Evolutionary conservation across 2,797 vertebrate species (phyloP).

Genomic region (Pantherophis vulpinus): DNA sequence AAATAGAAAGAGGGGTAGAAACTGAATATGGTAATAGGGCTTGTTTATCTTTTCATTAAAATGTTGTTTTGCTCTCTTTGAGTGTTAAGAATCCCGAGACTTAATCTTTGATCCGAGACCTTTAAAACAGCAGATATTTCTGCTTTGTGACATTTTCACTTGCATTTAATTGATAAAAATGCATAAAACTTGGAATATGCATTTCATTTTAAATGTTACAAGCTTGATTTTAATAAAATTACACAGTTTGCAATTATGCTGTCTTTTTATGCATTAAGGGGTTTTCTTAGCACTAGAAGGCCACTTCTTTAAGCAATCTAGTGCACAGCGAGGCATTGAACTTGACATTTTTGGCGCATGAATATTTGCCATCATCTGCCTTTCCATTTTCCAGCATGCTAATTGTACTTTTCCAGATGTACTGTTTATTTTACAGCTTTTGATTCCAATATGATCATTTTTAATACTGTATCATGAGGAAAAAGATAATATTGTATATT

Average conservation of each 20-base stretch:
- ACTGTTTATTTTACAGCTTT: slow-evolving; percentile 55
- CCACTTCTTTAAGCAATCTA: slow-evolving; percentile 66
- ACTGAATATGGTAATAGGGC: slow-evolving; percentile 11
- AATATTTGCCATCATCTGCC: slow-evolving; percentile 57
- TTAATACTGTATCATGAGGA: slow-evolving; percentile 16
- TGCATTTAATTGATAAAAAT: slow-evolving; percentile 54
- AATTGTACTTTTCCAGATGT: slow-evolving; percentile 65
- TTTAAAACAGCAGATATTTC: slow-evolving; percentile 42
- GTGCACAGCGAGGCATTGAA: slow-evolving; percentile 73
- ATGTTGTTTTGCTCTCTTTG: slow-evolving; percentile 36
- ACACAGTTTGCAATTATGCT: slow-evolving; percentile 62
- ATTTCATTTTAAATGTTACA: slow-evolving; percentile 64
- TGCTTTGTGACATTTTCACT: slow-evolving; percentile 59
- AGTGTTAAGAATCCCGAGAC: slow-evolving; percentile 38
- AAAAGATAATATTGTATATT: slow-evolving; percentile 31
- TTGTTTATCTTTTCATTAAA: slow-evolving; percentile 14
- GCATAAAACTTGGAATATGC: slow-evolving; percentile 49
- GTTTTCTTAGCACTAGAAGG: slow-evolving; percentile 68
- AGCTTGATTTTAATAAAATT: slow-evolving; percentile 68
- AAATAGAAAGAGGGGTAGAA: not conserved
- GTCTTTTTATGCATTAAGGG: slow-evolving; percentile 63
- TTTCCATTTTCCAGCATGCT: slow-evolving; percentile 61
- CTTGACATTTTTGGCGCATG: slow-evolving; percentile 73
- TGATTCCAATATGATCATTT: slow-evolving; percentile 44
- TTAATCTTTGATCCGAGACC: slow-evolving; percentile 49